Conservation (phyloP, 2,888 invertebrate genomes). For the Cheilosia impressa region DNA sequence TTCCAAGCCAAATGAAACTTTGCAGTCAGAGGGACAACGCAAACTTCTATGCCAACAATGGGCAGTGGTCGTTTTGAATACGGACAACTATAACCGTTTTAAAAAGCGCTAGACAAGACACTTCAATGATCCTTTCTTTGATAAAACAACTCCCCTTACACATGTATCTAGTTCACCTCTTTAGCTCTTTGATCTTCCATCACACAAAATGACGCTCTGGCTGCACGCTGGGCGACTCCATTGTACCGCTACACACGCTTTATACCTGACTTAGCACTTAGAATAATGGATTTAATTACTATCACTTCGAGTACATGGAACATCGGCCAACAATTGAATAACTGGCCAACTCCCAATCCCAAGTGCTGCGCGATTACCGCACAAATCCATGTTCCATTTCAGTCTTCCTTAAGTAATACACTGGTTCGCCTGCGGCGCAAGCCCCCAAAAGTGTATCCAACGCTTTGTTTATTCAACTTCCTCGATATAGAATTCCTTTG, state of each 20-base stretch:
- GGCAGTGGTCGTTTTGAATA: no score
- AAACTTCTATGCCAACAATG: no score
- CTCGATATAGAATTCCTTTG: constrained; percentile 47
- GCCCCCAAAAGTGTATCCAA: constrained; percentile 52
- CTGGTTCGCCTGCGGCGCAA: constrained; percentile 37
- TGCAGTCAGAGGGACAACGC: no score
- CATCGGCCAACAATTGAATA: constrained; percentile 53
- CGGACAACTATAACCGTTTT: no score
- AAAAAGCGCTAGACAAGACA: no score
- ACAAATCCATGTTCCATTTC: constrained; percentile 61
- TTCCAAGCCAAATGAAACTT: no score
- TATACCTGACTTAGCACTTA: constrained; percentile 72
- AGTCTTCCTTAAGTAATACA: constrained; percentile 55
- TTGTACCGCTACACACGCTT: constrained; percentile 47
- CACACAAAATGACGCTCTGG: constrained; percentile 4
- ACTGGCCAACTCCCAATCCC: constrained; percentile 1
- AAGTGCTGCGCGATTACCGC: constrained; percentile 20
- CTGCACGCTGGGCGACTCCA: constrained; percentile 16
- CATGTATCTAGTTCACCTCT: constrained; percentile 12
- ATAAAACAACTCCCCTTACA: not conserved
- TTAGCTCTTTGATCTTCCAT: constrained; percentile 44
- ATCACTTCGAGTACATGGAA: constrained; percentile 59
- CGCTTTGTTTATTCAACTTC: constrained; percentile 63
- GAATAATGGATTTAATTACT: constrained; percentile 75
- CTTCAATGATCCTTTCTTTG: not conserved